Percentiles rank a stretch among this genome's conserved stretches.
phyloP scores from a whole-genome alignment of 2,797 vertebrate genomes.

The Heterohyrax brucei region DNA sequence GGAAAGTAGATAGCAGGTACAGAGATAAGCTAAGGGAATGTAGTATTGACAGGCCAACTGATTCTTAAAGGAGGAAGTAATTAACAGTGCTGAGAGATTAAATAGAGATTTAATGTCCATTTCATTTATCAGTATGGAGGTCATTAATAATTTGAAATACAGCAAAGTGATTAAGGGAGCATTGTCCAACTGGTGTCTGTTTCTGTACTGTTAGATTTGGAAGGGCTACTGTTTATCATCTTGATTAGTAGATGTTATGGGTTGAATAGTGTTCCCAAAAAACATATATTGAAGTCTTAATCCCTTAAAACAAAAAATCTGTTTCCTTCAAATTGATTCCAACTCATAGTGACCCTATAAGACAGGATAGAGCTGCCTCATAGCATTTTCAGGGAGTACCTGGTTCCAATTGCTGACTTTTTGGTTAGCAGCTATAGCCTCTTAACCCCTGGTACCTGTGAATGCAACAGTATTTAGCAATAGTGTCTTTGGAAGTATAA shows the following conservation, averaged over 20 bases:
- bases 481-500: no score
- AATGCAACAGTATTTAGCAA: no score
- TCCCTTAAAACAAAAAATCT: no score
- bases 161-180: not conserved
- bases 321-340: no score
- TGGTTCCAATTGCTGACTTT: no score
- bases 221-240: slow-evolving; percentile 12
- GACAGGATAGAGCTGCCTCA: no score
- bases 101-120: slow-evolving; percentile 1
- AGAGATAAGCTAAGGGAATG: not conserved
- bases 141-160: slow-evolving; percentile 4
- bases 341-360: no score
- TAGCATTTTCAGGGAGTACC: no score
- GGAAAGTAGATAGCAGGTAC: not conserved
- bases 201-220: not conserved
- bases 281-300: no score
- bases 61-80: not conserved
- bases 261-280: no score
- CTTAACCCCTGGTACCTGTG: no score
- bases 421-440: no score
- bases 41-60: not conserved
- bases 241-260: not conserved
- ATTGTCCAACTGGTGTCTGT: not conserved
- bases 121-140: slow-evolving; percentile 28
- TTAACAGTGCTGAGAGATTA: not conserved